A percentile compares a stretch with the other conserved stretches of the same genome.
Conservation (phyloP, 2,797 vertebrate genomes). For the Thaleichthys pacificus region DNA sequence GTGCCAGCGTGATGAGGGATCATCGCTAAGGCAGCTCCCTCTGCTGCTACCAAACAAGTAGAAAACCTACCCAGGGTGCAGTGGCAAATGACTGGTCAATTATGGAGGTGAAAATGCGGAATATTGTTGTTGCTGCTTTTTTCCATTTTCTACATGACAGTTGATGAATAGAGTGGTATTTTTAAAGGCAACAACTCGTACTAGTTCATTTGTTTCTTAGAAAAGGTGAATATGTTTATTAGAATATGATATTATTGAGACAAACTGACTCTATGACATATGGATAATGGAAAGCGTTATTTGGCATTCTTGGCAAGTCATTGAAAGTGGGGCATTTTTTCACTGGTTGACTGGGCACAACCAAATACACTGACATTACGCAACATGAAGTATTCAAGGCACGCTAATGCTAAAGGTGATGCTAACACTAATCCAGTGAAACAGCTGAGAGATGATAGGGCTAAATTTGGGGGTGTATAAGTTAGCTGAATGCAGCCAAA, state of each 20-base stretch:
- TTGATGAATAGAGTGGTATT: too few species aligned
- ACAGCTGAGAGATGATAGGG: slow-evolving; percentile 17
- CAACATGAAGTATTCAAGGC: slow-evolving; percentile 56
- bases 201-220: background rate
- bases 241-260: background rate
- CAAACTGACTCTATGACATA: slow-evolving; percentile 30
- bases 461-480: slow-evolving; percentile 14
- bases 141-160: too few species aligned
- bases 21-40: slow-evolving; percentile 68
- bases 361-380: slow-evolving; percentile 53
- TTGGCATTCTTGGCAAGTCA: background rate
- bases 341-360: slow-evolving; percentile 29
- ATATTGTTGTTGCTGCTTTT: background rate
- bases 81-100: background rate
- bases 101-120: background rate
- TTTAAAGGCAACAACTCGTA: background rate
- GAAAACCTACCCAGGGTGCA: slow-evolving; percentile 45
- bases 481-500: slow-evolving; percentile 9
- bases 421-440: slow-evolving; percentile 61
- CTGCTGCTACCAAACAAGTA: slow-evolving; percentile 60
- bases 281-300: slow-evolving; percentile 28
- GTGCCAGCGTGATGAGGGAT: slow-evolving; percentile 67
- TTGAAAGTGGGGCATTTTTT: background rate
- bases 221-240: too few species aligned
- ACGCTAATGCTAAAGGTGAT: slow-evolving; percentile 47